Evolutionary conservation across 2,113 vertebrate species (phyloP).

Genomic region (Paradisaea rubra): DNA sequence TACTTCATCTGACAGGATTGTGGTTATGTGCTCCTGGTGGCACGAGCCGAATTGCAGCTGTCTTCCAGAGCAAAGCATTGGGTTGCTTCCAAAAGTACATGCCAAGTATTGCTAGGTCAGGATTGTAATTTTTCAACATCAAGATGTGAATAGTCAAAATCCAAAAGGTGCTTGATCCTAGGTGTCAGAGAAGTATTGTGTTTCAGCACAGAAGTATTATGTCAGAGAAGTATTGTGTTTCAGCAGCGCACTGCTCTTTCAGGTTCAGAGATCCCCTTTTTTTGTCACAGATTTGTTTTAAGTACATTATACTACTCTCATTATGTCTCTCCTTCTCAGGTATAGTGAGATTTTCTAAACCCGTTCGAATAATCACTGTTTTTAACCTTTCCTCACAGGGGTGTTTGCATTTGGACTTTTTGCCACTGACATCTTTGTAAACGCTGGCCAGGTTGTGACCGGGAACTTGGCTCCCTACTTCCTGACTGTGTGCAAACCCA

Average conservation of each 20-base stretch:
- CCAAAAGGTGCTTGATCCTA: not conserved
- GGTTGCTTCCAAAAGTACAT: not conserved
- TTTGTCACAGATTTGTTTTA: not conserved
- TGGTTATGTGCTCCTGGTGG: not conserved
- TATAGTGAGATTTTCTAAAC: not conserved
- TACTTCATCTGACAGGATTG: not conserved
- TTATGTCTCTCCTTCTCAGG: not conserved
- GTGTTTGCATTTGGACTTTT: slow-evolving; percentile 98
- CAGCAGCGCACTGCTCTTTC: not conserved
- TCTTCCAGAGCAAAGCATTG: not conserved
- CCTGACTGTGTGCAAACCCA: slow-evolving; percentile 94
- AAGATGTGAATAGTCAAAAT: not conserved
- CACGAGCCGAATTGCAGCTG: not conserved
- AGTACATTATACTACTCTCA: not conserved
- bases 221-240: not conserved
- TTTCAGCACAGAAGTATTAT: not conserved
- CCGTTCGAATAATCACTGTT: not conserved
- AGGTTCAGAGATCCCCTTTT: not conserved
- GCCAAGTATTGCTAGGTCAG: not conserved
- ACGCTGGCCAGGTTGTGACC: slow-evolving; percentile 94
- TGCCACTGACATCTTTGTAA: slow-evolving; percentile 98
- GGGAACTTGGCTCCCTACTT: slow-evolving; percentile 94
- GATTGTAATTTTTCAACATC: not conserved
- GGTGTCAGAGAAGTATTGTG: not conserved
- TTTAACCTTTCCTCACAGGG: slow-evolving; percentile 72